A percentile compares a stretch with the other conserved stretches of the same genome.
phyloP scores from a whole-genome alignment of 2,113 vertebrate species.

The Anser cygnoides region DNA sequence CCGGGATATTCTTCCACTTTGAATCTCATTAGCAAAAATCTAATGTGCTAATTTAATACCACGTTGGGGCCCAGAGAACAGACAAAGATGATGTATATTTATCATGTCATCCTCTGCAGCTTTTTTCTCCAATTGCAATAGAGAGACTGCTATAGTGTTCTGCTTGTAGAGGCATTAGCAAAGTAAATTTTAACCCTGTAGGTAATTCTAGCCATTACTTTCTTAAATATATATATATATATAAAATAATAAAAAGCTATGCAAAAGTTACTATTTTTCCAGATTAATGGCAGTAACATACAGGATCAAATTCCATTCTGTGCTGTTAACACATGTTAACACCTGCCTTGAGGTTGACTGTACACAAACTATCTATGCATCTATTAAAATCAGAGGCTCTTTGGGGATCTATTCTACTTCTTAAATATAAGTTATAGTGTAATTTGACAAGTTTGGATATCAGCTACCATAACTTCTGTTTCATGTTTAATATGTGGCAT shows the following conservation, averaged over 20 bases:
- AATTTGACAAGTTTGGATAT: neutral
- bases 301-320: neutral
- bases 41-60: conserved; percentile 4
- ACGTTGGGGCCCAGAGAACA: neutral
- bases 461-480: neutral
- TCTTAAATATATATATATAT: neutral
- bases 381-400: neutral
- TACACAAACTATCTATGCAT: neutral
- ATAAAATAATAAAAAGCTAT: neutral
- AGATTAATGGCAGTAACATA: neutral
- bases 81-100: neutral
- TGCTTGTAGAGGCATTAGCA: neutral
- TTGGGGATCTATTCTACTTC: neutral
- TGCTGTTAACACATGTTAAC: neutral
- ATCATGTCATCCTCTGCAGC: neutral
- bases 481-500: neutral
- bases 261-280: neutral
- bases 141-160: neutral
- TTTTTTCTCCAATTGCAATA: neutral
- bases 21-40: neutral
- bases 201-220: neutral
- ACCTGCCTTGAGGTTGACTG: neutral
- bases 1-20: neutral
- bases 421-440: neutral
- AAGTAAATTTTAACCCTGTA: neutral